Evolutionary conservation across 1,140 invertebrate species (phyloP), one percentile per base, ranked within the genome.

Genomic region (Cotesia glomerata): DNA sequence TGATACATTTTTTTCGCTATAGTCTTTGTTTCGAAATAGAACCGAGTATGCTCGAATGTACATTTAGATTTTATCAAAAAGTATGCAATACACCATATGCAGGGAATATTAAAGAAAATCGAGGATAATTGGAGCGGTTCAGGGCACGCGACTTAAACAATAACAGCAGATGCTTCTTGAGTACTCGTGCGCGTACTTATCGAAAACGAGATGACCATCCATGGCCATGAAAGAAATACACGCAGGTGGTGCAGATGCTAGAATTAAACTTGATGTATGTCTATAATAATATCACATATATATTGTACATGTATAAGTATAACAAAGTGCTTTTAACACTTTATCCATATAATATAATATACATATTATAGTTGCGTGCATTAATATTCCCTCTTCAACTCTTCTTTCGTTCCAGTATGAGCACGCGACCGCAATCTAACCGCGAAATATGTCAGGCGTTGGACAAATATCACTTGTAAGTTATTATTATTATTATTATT

Each of bases 41-140:
- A 13, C 35, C 13, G n/a, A 13, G 35, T 62, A 34, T 8, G 49
- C 13, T 61, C 36, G 68, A 69, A 45, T 71, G 69, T 71, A 11
- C 69, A 71, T 71, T 71, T 71, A 71, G 59, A 71, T 71, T 71
- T 71, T 63, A 71, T 71, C 69, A 49, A 64, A 32, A 45, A 32
- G 45, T 61, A 71, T 71, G 63, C 63, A 61, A 35, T 13, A 5
- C 26, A 26, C 52, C 34, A 26, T 62, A 62, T 16, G 35, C 59
- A 62, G 62, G 52, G 66, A 65, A 71, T 56, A 63, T 71, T 71
- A 16, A 71, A 71, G 69, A 77, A 82, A 84, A 85, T 83, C 83
- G 79, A 78, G 73, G 74, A 69, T 81, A 86, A 86, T 81, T 86
- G 79, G 81, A 83, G 79, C 81, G 74, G 62, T 69, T 75, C 73